These are phyloP conservation scores for Portevinia maculata DNA, from an alignment of 2,888 invertebrate species.

Conservation along the genomic window DNA sequence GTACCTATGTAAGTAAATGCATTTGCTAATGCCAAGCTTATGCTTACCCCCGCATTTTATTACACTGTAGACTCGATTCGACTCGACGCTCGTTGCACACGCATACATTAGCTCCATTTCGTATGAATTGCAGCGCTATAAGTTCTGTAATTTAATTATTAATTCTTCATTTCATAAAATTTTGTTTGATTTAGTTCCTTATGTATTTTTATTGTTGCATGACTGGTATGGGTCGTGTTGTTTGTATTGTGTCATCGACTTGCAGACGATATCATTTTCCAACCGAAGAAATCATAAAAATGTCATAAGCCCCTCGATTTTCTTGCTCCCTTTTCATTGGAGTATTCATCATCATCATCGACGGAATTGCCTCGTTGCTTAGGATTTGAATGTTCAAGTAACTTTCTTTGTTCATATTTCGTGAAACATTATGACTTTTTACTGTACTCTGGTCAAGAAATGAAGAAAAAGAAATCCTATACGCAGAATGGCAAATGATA, in stretches of 20 bases:
- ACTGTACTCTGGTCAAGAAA: conserved; percentile 23
- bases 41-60: conserved; percentile 21
- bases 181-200: conserved; percentile 75
- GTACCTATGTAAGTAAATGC: no score
- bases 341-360: conserved; percentile 41
- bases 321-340: conserved; percentile 45
- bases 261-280: conserved; percentile 69
- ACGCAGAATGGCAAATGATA: conserved; percentile 12
- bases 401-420: conserved; percentile 68
- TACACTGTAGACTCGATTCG: conserved; percentile 1
- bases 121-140: conserved; percentile 15
- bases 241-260: conserved; percentile 10
- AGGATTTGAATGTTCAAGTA: conserved; percentile 13
- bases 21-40: neutral
- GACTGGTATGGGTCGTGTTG: neutral
- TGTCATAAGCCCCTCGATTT: conserved; percentile 75
- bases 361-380: conserved; percentile 5
- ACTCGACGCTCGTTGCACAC: neutral
- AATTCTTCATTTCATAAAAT: conserved; percentile 73
- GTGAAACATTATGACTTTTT: conserved; percentile 55
- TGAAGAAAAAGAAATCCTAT: conserved; percentile 10
- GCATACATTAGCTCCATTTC: neutral
- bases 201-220: conserved; percentile 56
- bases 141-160: conserved; percentile 74
- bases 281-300: conserved; percentile 75